Evolutionary conservation across 1,140 invertebrate species (phyloP), one percentile per base, ranked within the genome.

Genomic region (Trachymyrmex cornetzi): DNA sequence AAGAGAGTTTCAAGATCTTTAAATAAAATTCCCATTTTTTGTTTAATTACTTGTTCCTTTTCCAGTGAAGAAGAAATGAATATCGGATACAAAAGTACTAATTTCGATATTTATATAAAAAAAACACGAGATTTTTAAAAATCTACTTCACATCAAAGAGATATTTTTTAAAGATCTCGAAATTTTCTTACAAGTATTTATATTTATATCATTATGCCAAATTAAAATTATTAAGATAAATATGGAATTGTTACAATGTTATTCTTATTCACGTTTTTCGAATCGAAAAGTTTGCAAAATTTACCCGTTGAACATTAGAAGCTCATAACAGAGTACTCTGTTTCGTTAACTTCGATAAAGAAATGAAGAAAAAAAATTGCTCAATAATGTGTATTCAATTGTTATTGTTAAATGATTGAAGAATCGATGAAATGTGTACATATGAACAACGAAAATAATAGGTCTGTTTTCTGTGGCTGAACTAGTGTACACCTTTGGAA

Each of bases 361-460:
- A 34, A 74, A 84, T 61, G 12, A 82, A 48, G 59, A 74, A 48
- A n/a, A 63, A 19, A 67, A 19, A 24, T 75, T 75, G 67, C 80
- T 75, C 53, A 75, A 84, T 48, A 48, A 74, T 24, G 11, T 38
- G 34, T 38, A 72, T 0, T 61, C 11, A 74, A 61, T 57, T 55
- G 14, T 82, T 59, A 34, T 48, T 19, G 48, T 71, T 59, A 53
- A 48, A 59, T 61, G 50, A 84, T 61, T 2, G 9, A 48, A 34
- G 12, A 27, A 48, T 3, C 19, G 53, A 74, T 75, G 12, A n/a
- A 50, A 30, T 34, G 22, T 75, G 69, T 84, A 84, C 61, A 84
- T 63, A 84, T 22, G 6, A 84, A 84, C 44, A 84, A 84, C 55
- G 55, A 84, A 84, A 74, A 84, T 34, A 61, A 44, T 38, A 38